These are phyloP conservation scores for Dolichallabes microphthalmus DNA, from an alignment of 2,113 vertebrate species.

Conservation along the genomic window DNA sequence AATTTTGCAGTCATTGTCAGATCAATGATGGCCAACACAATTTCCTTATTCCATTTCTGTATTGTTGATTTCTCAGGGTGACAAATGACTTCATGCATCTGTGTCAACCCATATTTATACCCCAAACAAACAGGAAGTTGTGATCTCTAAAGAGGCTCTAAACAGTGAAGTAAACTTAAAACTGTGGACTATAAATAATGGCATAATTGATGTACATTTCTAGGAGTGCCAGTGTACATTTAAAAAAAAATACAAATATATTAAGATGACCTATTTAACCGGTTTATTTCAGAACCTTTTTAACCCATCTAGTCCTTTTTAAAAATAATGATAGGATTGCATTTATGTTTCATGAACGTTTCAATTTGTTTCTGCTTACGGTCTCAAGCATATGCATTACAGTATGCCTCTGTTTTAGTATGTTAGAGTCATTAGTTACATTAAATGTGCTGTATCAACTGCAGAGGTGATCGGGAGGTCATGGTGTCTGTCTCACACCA, in stretches of 20 bases:
- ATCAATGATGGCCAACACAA: background rate
- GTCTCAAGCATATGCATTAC: constrained; percentile 41
- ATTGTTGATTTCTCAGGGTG: background rate
- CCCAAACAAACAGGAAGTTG: background rate
- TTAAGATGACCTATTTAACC: background rate
- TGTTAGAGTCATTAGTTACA: constrained; percentile 2
- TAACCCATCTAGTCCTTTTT: background rate
- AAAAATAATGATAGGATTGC: background rate
- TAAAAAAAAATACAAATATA: background rate
- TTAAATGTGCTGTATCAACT: constrained; percentile 67
- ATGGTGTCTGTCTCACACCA: constrained; percentile 85
- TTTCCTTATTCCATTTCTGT: background rate
- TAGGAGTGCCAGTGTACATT: background rate
- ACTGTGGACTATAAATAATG: background rate
- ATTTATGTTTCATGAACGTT: background rate
- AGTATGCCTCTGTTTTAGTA: constrained; percentile 28
- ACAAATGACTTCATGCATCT: background rate
- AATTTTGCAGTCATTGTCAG: background rate
- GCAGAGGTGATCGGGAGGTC: constrained; percentile 84
- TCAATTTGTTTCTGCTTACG: constrained; percentile 37
- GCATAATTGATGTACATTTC: background rate
- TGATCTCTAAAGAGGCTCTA: background rate
- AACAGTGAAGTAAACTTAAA: background rate
- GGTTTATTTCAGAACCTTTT: background rate
- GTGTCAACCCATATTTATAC: background rate